Conservation (phyloP, 2,113 vertebrate genomes). For the Neogale vison region DNA sequence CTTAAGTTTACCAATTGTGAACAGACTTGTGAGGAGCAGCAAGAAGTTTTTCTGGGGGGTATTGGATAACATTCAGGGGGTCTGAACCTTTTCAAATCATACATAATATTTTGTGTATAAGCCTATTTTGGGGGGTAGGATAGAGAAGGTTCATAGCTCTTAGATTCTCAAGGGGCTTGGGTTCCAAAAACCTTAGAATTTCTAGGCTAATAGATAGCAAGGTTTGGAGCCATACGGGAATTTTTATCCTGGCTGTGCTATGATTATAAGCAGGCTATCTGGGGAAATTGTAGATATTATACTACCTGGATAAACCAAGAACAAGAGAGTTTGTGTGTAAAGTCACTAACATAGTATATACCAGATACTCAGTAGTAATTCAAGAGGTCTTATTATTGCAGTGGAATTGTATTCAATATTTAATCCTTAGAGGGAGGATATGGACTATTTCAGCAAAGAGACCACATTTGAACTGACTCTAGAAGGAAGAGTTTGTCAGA, state of each 20-base stretch:
- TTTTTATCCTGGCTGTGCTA: neutral
- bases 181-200: neutral
- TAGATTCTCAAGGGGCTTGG: neutral
- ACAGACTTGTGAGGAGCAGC: neutral
- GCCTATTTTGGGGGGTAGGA: neutral
- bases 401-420: neutral
- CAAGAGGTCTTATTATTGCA: neutral
- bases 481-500: slow-evolving; percentile 6
- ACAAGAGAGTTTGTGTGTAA: neutral
- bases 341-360: neutral
- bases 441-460: neutral
- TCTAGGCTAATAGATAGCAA: neutral
- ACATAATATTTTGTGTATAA: neutral
- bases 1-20: neutral
- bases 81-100: neutral
- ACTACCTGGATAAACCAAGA: neutral
- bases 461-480: neutral
- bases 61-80: neutral
- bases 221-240: neutral
- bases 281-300: neutral
- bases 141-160: slow-evolving; percentile 5
- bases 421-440: neutral
- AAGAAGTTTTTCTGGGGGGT: neutral
- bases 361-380: neutral
- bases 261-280: neutral